A percentile compares a stretch with the other conserved stretches of the same genome.
Conservation (phyloP, 2,888 invertebrate species). For the Lottia gigantea region DNA sequence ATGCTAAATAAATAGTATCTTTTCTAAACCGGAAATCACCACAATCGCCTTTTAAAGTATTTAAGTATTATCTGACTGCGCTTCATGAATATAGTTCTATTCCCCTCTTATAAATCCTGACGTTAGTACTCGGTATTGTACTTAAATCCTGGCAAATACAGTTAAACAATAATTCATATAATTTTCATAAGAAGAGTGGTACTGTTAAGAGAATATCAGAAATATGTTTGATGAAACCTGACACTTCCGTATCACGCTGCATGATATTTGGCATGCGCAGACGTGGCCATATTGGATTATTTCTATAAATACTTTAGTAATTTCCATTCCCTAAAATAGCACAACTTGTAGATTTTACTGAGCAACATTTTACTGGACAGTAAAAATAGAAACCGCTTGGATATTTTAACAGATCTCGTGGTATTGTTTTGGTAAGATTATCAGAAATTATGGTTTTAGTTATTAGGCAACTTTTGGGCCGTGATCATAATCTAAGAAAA, state of each 20-base stretch:
- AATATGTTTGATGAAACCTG: not conserved
- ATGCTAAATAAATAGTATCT: too few species aligned
- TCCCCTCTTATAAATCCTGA: too few species aligned
- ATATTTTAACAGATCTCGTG: slow-evolving; percentile 51
- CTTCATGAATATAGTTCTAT: too few species aligned
- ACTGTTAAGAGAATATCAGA: too few species aligned
- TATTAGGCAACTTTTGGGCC: not conserved
- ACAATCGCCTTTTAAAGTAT: too few species aligned
- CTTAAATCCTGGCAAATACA: too few species aligned
- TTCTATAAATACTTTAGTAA: slow-evolving; percentile 52
- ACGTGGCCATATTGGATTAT: slow-evolving; percentile 42
- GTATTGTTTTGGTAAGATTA: slow-evolving; percentile 48
- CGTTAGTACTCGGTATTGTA: too few species aligned
- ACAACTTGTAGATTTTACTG: slow-evolving; percentile 48
- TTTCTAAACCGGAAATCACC: too few species aligned
- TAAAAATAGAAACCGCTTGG: slow-evolving; percentile 62
- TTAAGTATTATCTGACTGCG: too few species aligned
- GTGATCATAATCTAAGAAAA: not conserved
- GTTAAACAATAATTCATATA: too few species aligned
- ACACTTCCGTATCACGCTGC: not conserved
- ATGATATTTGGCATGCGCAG: slow-evolving; percentile 25
- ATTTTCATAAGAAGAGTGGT: too few species aligned
- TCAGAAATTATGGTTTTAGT: slow-evolving; percentile 4
- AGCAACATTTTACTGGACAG: slow-evolving; percentile 62
- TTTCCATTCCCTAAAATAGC: slow-evolving; percentile 61